Conservation (phyloP, 2,888 invertebrate species). For the Cephus spinipes region DNA sequence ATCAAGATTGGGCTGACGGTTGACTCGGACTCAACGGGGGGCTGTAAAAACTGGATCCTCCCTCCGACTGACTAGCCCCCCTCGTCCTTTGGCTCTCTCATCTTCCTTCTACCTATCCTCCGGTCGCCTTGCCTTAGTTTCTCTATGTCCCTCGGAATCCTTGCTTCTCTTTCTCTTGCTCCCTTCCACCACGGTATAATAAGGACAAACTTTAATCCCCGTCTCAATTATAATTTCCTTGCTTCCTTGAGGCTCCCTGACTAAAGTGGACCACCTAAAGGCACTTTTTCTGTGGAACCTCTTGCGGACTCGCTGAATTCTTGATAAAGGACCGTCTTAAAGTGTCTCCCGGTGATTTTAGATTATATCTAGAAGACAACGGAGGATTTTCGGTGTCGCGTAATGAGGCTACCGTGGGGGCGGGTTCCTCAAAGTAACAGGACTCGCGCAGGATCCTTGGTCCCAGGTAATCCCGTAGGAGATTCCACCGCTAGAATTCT, state of each 20-base stretch:
- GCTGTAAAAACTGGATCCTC: conserved; percentile 62
- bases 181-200: conserved; percentile 43
- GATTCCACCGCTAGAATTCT: conserved; percentile 28
- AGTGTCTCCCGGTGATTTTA: neutral
- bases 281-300: neutral
- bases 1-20: conserved; percentile 64
- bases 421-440: neutral
- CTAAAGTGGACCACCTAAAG: conserved; percentile 49
- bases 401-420: neutral
- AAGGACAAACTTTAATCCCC: conserved; percentile 61
- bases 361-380: neutral
- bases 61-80: conserved; percentile 23
- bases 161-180: conserved; percentile 13
- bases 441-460: neutral
- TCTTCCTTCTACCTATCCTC: conserved; percentile 26
- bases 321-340: neutral
- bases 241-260: conserved; percentile 14
- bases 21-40: conserved; percentile 47
- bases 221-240: conserved; percentile 59
- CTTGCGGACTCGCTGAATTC: neutral
- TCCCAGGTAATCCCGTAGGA: conserved; percentile 47
- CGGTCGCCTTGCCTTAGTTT: neutral
- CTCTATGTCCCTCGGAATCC: neutral
- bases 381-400: neutral
- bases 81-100: conserved; percentile 39